A percentile compares a stretch with the other conserved stretches of the same genome.
Evolutionary conservation across 2,113 vertebrate species (phyloP).

Genomic region (Lophochroa leadbeateri): DNA sequence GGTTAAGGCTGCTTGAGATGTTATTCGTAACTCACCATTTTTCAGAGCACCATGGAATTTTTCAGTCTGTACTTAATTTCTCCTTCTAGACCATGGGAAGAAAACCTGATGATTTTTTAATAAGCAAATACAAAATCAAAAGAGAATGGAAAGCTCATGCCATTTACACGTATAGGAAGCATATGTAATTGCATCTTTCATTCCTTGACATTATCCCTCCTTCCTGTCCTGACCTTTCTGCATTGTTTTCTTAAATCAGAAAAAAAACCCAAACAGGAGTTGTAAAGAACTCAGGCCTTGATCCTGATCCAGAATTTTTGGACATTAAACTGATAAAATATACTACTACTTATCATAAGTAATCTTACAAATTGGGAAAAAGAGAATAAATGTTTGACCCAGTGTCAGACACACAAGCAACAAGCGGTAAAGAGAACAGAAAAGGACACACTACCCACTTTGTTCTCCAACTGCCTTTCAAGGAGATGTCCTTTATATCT

Average conservation of each 20-base stretch:
- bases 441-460: neutral
- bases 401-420: neutral
- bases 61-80: neutral
- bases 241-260: neutral
- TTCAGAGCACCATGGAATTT: neutral
- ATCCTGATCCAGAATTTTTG: neutral
- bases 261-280: neutral
- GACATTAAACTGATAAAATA: neutral
- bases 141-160: neutral
- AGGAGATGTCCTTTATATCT: neutral
- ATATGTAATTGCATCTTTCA: neutral
- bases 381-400: neutral
- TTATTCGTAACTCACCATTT: neutral
- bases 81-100: neutral
- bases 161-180: neutral
- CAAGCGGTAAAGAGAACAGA: neutral
- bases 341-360: neutral
- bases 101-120: neutral
- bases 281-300: neutral
- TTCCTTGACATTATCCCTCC: neutral
- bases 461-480: accelerated
- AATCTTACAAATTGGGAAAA: neutral
- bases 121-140: neutral
- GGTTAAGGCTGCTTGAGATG: neutral
- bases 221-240: neutral